phyloP scores from a whole-genome alignment of 1,140 invertebrate genomes.

The Papilio machaon region DNA sequence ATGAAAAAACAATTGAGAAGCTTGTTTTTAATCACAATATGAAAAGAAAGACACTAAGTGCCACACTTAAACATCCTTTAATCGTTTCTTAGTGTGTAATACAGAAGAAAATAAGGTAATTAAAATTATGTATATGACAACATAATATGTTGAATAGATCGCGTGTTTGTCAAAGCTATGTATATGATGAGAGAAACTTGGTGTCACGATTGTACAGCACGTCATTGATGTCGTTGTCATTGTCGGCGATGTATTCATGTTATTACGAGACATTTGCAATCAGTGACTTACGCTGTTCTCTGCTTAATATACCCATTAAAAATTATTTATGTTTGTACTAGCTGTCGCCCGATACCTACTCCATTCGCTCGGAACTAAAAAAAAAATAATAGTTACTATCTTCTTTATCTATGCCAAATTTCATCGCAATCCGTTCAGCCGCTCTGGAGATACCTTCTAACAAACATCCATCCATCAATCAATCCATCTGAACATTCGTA shows the following conservation, averaged over 20 bases:
- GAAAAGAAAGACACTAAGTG: background rate
- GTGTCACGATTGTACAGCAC: slow-evolving; percentile 21
- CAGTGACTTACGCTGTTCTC: background rate
- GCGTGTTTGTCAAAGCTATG: slow-evolving; percentile 22
- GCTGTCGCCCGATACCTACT: too few relatives aligned
- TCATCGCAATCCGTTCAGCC: too few relatives aligned
- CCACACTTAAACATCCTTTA: background rate
- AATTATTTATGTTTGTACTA: too few relatives aligned
- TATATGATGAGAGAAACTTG: slow-evolving; percentile 35
- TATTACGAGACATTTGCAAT: background rate
- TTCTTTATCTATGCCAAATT: too few relatives aligned
- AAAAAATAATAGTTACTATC: too few relatives aligned
- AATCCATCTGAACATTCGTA: too few relatives aligned
- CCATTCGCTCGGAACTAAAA: too few relatives aligned
- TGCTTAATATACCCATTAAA: too few relatives aligned
- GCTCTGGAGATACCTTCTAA: too few relatives aligned
- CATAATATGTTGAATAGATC: slow-evolving; percentile 10
- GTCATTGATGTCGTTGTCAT: background rate
- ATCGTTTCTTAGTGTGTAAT: background rate
- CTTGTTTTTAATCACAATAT: background rate
- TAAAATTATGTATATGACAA: background rate
- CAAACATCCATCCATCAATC: too few relatives aligned
- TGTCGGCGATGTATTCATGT: background rate
- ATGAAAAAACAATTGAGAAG: too few relatives aligned
- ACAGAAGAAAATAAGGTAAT: background rate